Evolutionary conservation across 2,888 invertebrate species (phyloP).

Genomic region (Aporophyla lueneburgensis): DNA sequence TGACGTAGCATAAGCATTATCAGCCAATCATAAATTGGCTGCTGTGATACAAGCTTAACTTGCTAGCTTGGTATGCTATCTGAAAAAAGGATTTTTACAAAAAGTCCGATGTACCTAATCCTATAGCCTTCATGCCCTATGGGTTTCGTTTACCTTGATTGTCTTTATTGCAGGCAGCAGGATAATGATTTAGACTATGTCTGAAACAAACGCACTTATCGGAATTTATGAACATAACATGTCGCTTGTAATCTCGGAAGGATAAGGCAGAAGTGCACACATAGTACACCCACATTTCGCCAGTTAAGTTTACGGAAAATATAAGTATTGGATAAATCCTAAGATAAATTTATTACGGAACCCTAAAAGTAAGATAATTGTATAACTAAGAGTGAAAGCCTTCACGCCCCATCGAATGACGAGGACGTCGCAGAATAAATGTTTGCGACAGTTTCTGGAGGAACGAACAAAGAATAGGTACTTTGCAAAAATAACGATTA

Average conservation of each 20-base stretch:
- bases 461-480: constrained; percentile 8
- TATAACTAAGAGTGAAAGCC: constrained; percentile 4
- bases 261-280: not conserved
- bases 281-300: not conserved
- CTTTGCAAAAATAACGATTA: not conserved
- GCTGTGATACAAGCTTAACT: not conserved
- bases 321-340: not conserved
- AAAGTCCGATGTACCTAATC: not conserved
- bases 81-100: not conserved
- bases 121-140: not conserved
- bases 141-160: not conserved
- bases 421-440: constrained; percentile 14
- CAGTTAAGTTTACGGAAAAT: not conserved
- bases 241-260: not conserved
- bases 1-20: not conserved
- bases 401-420: constrained; percentile 29
- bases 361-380: constrained; percentile 20
- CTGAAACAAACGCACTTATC: too few species aligned
- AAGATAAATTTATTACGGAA: not conserved
- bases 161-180: too few species aligned
- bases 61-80: too few species aligned
- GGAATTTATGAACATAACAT: not conserved
- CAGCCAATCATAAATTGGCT: not conserved
- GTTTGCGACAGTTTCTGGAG: constrained; percentile 17
- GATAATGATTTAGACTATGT: too few species aligned